Conservation (phyloP, 2,797 vertebrate species). For the Helarctos malayanus region DNA sequence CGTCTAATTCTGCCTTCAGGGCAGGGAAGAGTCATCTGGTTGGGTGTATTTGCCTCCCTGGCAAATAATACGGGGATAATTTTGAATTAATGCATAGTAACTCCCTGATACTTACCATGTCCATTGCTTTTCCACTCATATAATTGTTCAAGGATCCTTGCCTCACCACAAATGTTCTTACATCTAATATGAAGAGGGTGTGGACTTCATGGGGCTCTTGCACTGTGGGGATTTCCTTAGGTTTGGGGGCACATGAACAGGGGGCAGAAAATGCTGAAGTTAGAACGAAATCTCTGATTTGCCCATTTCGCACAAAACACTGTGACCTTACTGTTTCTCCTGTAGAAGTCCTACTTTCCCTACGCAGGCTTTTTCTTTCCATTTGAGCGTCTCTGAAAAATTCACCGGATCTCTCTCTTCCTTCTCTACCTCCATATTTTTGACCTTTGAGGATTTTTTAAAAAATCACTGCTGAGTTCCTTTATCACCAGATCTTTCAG, state of each 20-base stretch:
- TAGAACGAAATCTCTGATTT: background rate
- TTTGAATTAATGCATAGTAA: background rate
- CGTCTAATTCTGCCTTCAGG: background rate
- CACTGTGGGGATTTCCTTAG: background rate
- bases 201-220: background rate
- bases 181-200: background rate
- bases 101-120: background rate
- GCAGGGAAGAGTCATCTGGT: background rate
- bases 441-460: background rate
- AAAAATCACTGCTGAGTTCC: background rate
- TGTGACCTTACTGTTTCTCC: background rate
- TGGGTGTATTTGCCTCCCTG: background rate
- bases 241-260: background rate
- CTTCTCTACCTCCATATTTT: background rate
- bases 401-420: background rate
- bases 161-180: background rate
- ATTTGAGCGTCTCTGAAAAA: conserved; percentile 21
- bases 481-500: conserved; percentile 3
- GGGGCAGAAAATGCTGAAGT: background rate
- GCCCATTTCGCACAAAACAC: background rate
- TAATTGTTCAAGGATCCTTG: background rate
- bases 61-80: background rate
- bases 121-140: conserved; percentile 9
- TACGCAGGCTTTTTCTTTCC: background rate
- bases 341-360: background rate